phyloP scores from a whole-genome alignment of 1,140 invertebrate species.

The Euura lappo region DNA sequence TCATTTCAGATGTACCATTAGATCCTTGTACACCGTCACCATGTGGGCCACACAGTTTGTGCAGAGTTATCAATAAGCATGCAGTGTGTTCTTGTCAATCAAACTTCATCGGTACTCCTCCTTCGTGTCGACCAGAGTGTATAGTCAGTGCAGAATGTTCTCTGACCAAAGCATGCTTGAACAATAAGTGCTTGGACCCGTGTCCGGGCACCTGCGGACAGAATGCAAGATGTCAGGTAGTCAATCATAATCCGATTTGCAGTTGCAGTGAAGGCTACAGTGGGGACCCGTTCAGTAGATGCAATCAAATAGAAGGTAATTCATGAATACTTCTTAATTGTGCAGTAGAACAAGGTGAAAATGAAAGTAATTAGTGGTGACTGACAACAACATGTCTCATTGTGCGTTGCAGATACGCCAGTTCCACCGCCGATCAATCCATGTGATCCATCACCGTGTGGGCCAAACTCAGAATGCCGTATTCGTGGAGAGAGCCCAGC shows the following conservation, averaged over 20 bases:
- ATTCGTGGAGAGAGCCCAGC: constrained; percentile 59
- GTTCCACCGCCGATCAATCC: constrained; percentile 57
- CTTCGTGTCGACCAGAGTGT: constrained; percentile 71
- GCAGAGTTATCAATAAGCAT: constrained; percentile 56
- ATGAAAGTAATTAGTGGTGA: not conserved
- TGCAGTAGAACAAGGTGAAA: constrained; percentile 42
- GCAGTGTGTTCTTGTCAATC: constrained; percentile 73
- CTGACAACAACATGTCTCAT: not conserved
- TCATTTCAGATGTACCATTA: constrained; percentile 23
- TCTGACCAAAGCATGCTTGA: constrained; percentile 67
- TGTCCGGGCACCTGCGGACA: constrained; percentile 74
- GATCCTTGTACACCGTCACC: constrained; percentile 63
- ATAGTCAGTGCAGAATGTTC: constrained; percentile 71
- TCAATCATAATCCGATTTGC: constrained; percentile 74
- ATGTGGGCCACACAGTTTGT: constrained; percentile 61
- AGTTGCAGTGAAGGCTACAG: constrained; percentile 73
- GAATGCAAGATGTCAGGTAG: constrained; percentile 72
- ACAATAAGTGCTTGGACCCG: constrained; percentile 72
- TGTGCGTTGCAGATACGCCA: constrained; percentile 21
- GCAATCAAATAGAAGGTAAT: constrained; percentile 68
- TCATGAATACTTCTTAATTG: not conserved
- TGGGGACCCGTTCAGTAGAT: constrained; percentile 79
- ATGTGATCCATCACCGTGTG: constrained; percentile 68
- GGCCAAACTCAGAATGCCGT: constrained; percentile 64
- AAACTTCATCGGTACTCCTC: constrained; percentile 68